phyloP scores from a whole-genome alignment of 2,113 vertebrate species.

The Empidonax alnorum region DNA sequence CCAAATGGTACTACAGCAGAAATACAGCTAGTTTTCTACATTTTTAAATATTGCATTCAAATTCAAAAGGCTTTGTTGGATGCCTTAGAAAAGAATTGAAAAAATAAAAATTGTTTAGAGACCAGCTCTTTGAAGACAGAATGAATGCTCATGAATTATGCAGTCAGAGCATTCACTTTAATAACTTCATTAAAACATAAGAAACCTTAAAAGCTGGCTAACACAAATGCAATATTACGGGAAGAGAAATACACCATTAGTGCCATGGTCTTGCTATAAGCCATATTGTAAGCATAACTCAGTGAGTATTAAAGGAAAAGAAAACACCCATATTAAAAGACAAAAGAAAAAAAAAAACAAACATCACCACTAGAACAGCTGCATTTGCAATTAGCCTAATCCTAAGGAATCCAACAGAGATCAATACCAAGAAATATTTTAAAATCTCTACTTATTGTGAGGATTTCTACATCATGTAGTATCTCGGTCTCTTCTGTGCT shows the following conservation, averaged over 20 bases:
- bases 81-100: slow-evolving; percentile 51
- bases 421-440: neutral
- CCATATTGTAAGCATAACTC: slow-evolving; percentile 32
- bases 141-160: slow-evolving; percentile 74
- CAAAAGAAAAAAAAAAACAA: slow-evolving; percentile 5
- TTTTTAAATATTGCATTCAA: slow-evolving; percentile 34
- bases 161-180: slow-evolving; percentile 71
- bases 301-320: neutral
- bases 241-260: slow-evolving; percentile 22
- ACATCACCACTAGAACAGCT: neutral
- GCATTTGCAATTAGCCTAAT: neutral
- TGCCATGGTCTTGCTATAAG: slow-evolving; percentile 53
- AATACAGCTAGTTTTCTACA: slow-evolving; percentile 22
- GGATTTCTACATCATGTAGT: neutral
- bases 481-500: neutral
- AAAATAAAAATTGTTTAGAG: slow-evolving; percentile 56
- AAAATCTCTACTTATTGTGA: neutral
- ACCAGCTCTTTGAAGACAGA: slow-evolving; percentile 41
- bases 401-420: neutral
- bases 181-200: slow-evolving; percentile 76
- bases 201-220: slow-evolving; percentile 71
- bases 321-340: slow-evolving; percentile 23
- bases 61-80: slow-evolving; percentile 16
- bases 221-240: slow-evolving; percentile 43
- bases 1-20: neutral